Evolutionary conservation across 2,888 invertebrate species (phyloP), one percentile per base, ranked within the genome.

Genomic region (Diarsia dahlii): DNA sequence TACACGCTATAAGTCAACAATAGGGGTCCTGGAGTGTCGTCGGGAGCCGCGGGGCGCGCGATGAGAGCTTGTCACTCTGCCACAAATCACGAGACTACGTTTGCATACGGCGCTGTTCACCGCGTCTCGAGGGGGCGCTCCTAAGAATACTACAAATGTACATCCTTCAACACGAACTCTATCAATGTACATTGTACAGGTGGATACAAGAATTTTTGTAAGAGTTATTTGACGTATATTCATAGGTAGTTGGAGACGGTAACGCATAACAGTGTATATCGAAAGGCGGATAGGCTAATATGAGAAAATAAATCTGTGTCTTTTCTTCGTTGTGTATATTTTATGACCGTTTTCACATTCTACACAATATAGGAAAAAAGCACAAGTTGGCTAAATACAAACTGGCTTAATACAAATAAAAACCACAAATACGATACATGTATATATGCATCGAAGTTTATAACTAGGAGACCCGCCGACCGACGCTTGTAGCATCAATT

Each of bases 51-150:
- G 81, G 89, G 89, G 88, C 79, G 84, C 84, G 91, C 91, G 90
- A 91, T 90, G 93, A 93, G 93, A 90, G 89, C 91, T 90, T 91
- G 93, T 93, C 93, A 92, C 93, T 94, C 91, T 89, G 76, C 90
- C 91, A 90, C 92, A 92, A 92, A 94, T 93, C 92, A 93, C 87
- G 80, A 93, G 90, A 88, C 88, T 87, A 87, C 86, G 87, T 87
- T 89, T 88, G 85, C 84, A 84, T 78, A 86, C 82, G 80, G 68
- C 76, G 70, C 80, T 78, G 78, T 82, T 83, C 86, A 84, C 85
- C 84, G 73, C 80, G 89, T 89, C 88, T 88, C 86, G 78, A 88
- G 87, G 80, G 84, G 87, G 74, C 72, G 65, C 77, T 78, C 69
- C 77, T 86, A 77, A 88, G 77, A 85, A 78, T 87, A 82, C 84